Evolutionary conservation across 2,113 vertebrate species (phyloP).

Genomic region (human (Homo sapiens)): GRCh38 chr3:160514001-160514500

Average conservation of each 20-base stretch:
- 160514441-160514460: constrained; percentile 30
- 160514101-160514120: constrained; percentile 97
- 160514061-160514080: constrained; percentile 88
- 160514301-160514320: constrained; percentile 31
- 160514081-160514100: constrained; percentile 99
- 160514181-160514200: constrained; percentile 86
- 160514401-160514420: constrained; percentile 12
- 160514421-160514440: not conserved
- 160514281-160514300: not conserved
- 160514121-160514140: constrained; percentile 99
- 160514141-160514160: constrained; percentile 99
- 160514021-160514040: not conserved
- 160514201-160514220: constrained; percentile 65
- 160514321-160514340: not conserved
- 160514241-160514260: constrained; percentile 21
- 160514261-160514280: constrained; percentile 35
- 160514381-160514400: constrained; percentile 33
- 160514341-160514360: constrained; percentile 36
- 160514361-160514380: constrained; percentile 17
- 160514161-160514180: constrained; percentile 99
- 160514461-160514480: not conserved
- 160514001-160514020: constrained; percentile 4
- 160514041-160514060: not conserved
- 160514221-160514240: constrained; percentile 16
- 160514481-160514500: not conserved